Base-by-base conservation (phyloP, 2,113 vertebrate species). In the Glaucomys volans region DNA sequence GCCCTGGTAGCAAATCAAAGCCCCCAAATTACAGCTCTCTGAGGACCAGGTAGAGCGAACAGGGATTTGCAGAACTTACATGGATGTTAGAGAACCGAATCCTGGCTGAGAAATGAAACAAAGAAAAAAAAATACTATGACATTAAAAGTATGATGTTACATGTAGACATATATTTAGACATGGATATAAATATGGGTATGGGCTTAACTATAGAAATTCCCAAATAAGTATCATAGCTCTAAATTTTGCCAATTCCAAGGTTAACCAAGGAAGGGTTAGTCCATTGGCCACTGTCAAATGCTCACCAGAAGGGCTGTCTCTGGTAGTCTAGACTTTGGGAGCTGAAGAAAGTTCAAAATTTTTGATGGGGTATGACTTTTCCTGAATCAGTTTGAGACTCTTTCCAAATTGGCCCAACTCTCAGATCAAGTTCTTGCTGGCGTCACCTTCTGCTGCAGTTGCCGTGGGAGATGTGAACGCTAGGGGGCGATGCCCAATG, bases 401-500 rank as follows among this genome's bases (percentile, higher is more conserved):
- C 59, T 8, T 3, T 50, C 17, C 40, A 79, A 83, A 54, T 9
- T 0, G 0, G 2, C 52, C 18, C 44, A 69, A 11, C 1, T 5
- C 1, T 69, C 62, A 30, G n/a, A 17, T 7, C 4, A 57, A 47
- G 16, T 20, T 54, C 67, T 32, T 40, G 42, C 7, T 5, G 40
- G 35, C 0, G 1, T 0, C 13, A 0, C 26, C 18, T 54, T 57
- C 32, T 0, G 13, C 24, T 32, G 32, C 17, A 40, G 4, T 10
- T 37, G 85, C 74, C 90, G 13, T 62, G 72, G 1, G 32, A 37
- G 44, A 32, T 8, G 5, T 9, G 79, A 44, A 32, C 95, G 42
- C 62, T 9, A 98, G 97, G 75, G 91, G 93, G 96, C 72, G 14
- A 16, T 42, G 5, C 2, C 11, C 64, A 7, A 35, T 3, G 8